Evolutionary conservation across 2,888 invertebrate genomes (phyloP).

Genomic region (Callyntrura sp.): DNA sequence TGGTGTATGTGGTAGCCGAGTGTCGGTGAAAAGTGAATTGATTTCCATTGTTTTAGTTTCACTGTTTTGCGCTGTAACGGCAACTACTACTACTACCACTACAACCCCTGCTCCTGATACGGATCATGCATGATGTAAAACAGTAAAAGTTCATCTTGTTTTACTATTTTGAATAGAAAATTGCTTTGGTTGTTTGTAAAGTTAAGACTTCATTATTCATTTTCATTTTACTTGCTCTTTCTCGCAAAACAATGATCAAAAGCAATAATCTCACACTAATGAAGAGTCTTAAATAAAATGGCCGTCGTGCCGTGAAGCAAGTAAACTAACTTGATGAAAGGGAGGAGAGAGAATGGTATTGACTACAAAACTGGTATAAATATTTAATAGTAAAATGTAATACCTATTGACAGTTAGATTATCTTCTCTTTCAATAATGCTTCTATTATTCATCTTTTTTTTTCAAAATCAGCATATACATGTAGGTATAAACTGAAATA

Average conservation of each 20-base stretch:
- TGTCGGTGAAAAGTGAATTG: constrained; percentile 51
- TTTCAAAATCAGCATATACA: neutral
- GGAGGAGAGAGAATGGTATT: too few relatives aligned
- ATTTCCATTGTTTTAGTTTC: constrained; percentile 47
- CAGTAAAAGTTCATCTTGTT: constrained; percentile 29
- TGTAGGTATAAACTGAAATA: too few relatives aligned
- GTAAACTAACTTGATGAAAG: too few relatives aligned
- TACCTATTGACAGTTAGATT: too few relatives aligned
- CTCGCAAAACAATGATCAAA: too few relatives aligned
- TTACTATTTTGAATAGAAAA: neutral
- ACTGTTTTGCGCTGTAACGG: neutral
- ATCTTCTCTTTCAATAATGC: too few relatives aligned
- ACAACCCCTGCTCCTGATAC: neutral
- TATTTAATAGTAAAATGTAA: neutral
- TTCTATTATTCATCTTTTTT: neutral
- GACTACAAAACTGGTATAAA: neutral
- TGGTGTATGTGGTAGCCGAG: neutral
- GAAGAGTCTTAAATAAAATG: too few relatives aligned
- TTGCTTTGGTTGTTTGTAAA: neutral
- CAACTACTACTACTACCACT: too few relatives aligned
- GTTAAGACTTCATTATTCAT: neutral
- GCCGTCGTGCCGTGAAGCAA: too few relatives aligned
- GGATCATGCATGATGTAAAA: constrained; percentile 51
- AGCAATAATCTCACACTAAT: neutral
- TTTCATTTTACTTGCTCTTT: neutral